Evolutionary conservation across 2,797 vertebrate species (phyloP).

Genomic region (Alauda arvensis): DNA sequence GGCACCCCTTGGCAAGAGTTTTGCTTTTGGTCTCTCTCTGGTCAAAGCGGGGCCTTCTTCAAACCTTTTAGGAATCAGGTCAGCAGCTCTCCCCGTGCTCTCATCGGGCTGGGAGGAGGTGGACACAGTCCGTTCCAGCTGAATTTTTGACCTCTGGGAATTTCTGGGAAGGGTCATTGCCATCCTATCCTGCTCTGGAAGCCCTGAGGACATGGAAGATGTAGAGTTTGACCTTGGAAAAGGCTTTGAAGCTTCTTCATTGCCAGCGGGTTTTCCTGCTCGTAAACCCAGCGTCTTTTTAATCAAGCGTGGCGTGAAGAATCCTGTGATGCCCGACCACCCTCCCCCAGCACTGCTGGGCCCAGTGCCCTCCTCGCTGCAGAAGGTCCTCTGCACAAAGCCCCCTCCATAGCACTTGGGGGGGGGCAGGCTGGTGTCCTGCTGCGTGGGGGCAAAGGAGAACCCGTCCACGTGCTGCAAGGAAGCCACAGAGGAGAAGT

Average conservation of each 20-base stretch:
- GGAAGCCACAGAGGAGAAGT: constrained; percentile 81
- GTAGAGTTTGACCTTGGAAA: constrained; percentile 98
- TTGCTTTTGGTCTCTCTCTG: constrained; percentile 94
- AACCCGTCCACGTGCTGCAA: constrained; percentile 86
- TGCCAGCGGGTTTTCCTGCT: constrained; percentile 85
- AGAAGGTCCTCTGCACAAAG: constrained; percentile 87
- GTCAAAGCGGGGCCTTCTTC: constrained; percentile 88
- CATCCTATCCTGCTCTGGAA: constrained; percentile 91
- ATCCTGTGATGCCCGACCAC: constrained; percentile 94
- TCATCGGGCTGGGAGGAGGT: constrained; percentile 79
- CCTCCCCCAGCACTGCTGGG: constrained; percentile 76
- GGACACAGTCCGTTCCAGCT: constrained; percentile 86
- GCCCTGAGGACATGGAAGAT: constrained; percentile 95
- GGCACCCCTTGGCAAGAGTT: constrained; percentile 85
- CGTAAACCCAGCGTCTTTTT: constrained; percentile 96
- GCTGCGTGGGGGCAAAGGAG: constrained; percentile 80
- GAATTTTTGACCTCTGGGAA: constrained; percentile 88
- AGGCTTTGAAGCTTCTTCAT: constrained; percentile 83
- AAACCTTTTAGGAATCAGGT: constrained; percentile 79
- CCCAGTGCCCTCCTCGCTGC: constrained; percentile 62
- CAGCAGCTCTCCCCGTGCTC: constrained; percentile 72
- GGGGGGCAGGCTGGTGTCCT: constrained; percentile 82
- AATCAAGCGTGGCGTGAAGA: constrained; percentile 97
- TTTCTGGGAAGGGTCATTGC: constrained; percentile 85
- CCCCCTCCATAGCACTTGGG: constrained; percentile 89